Evolutionary conservation across 2,888 invertebrate genomes (phyloP).

Genomic region (Heterodera filipjevi): DNA sequence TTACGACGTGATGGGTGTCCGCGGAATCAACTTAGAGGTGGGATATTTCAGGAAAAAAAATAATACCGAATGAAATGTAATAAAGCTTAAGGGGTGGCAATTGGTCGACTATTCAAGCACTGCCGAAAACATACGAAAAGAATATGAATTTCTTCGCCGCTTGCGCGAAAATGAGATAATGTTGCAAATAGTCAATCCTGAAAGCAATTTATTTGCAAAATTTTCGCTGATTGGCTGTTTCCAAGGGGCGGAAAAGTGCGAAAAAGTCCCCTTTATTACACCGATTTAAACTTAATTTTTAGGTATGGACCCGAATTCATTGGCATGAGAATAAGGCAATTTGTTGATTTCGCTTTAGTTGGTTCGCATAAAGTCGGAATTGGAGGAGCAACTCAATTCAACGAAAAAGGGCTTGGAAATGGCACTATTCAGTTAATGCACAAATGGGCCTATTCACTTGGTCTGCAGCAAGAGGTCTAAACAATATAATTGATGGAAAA

Average conservation of each 20-base stretch:
- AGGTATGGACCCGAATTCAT: constrained; percentile 12
- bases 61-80: not conserved
- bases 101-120: constrained; percentile 82
- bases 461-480: constrained; percentile 15
- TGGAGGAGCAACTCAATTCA: constrained; percentile 52
- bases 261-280: not conserved
- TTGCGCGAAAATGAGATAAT: constrained; percentile 85
- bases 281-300: not conserved
- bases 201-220: constrained; percentile 54
- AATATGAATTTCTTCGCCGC: constrained; percentile 81
- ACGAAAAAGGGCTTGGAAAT: not conserved
- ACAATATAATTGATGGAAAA: not conserved
- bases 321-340: constrained; percentile 51
- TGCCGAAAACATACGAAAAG: constrained; percentile 91
- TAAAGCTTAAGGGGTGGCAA: constrained; percentile 79
- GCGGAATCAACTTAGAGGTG: constrained; percentile 84
- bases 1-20: constrained; percentile 86
- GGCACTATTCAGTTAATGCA: not conserved
- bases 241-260: constrained; percentile 51
- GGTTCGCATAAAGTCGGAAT: constrained; percentile 55
- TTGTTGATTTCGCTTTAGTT: constrained; percentile 57
- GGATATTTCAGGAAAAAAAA: not conserved
- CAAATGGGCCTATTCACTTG: not conserved
- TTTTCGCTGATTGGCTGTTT: constrained; percentile 57
- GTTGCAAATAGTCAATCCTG: constrained; percentile 86